These are phyloP conservation scores for Acrossocheilus wenchowensis DNA, from an alignment of 2,797 vertebrate genomes.

Conservation along the genomic window DNA sequence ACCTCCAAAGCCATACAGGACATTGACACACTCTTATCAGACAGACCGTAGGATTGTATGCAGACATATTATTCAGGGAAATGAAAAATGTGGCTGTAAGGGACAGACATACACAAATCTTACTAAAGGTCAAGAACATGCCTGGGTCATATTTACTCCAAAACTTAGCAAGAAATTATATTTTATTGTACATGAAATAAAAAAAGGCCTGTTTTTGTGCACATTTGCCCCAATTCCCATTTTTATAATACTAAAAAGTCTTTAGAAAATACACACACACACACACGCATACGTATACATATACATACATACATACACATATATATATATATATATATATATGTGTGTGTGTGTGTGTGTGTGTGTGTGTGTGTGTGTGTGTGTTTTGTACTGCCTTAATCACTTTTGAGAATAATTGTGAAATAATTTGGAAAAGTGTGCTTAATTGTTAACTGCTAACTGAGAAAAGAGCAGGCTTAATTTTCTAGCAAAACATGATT, in stretches of 20 bases:
- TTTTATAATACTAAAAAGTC: neutral
- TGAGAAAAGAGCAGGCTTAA: neutral
- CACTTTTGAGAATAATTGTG: neutral
- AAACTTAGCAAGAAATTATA: neutral
- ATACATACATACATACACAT: too few relatives aligned
- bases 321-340: too few relatives aligned
- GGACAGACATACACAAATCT: neutral
- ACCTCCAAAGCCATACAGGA: constrained; percentile 76
- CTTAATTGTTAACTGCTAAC: neutral
- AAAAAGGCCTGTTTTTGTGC: neutral
- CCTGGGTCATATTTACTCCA: neutral
- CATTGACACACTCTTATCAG: constrained; percentile 71
- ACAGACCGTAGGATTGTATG: neutral
- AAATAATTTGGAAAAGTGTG: neutral
- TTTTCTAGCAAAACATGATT: neutral
- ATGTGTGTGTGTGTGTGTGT: too few relatives aligned
- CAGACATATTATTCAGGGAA: neutral
- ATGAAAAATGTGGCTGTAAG: neutral
- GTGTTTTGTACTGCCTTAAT: neutral
- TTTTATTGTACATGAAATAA: neutral
- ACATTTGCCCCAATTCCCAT: neutral
- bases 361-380: too few relatives aligned
- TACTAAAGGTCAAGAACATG: neutral
- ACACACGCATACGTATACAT: too few relatives aligned
- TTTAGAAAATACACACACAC: too few relatives aligned